Base-by-base conservation (phyloP, 92 coral and sea anemone genomes). In the Scolanthus callimorphus region DNA sequence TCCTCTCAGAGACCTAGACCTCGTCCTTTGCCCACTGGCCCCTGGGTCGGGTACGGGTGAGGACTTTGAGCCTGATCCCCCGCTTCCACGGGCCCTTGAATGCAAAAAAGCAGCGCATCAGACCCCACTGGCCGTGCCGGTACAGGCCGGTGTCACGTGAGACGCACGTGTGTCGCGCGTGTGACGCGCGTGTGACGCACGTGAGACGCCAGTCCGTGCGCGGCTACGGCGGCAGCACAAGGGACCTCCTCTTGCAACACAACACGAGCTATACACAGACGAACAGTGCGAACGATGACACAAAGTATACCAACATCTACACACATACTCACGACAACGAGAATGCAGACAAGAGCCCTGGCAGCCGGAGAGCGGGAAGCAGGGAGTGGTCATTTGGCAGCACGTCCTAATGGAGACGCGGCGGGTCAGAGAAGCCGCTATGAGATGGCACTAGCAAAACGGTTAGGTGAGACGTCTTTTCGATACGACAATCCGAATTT, bases 61-160 rank as follows among this genome's bases (percentile, higher is more conserved):
- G 80, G 90, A 68, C 90, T 83, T 84, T 72, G 83, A 87, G 66
- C 95, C 85, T 39, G 95, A 76, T 55, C 82, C 78, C 67, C 82
- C 79, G 76, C 69, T 77, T 71, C 85, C 74, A 73, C 88, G 95
- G 77, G 95, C 83, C 90, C 96, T 83, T 76, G 83, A 82, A 82
- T 49, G 83, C 83, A 82, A 82, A 81, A 82, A 82, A 56, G 69
- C 75, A 82, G 89, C 89, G 79, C 60, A 46, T 82, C 79, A 82
- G 82, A 82, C 89, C 89, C 89, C 78, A 72, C 19, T 68, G 65
- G 75, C 75, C 75, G 58, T 57, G 55, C 65, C 64, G 27, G 52
- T 4, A 4, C 52, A 4, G 12, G 19, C 17, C 23, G 43, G 15
- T 15, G 43, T 34, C 6, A 34, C 43, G 43, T n/a, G n/a, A n/a